A percentile compares a stretch with the other conserved stretches of the same genome.
Conservation (phyloP, 2,113 vertebrate genomes). For the Egretta garzetta region DNA sequence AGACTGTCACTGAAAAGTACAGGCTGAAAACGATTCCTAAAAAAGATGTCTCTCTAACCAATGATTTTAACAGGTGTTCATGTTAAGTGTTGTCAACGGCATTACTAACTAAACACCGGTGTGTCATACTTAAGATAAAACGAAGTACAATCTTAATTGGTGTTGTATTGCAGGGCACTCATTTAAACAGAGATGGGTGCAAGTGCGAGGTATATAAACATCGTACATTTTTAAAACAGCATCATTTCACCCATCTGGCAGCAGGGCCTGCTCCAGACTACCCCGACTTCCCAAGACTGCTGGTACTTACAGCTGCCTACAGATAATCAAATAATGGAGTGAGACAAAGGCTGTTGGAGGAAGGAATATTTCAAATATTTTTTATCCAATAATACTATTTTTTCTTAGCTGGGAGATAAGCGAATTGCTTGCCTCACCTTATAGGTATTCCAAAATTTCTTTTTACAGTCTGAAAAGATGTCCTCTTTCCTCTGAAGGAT, state of each 20-base stretch:
- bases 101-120: background rate
- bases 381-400: background rate
- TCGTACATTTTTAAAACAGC: background rate
- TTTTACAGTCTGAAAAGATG: conserved; percentile 84
- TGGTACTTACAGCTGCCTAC: background rate
- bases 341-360: background rate
- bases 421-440: conserved; percentile 75
- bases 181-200: background rate
- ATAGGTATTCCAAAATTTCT: conserved; percentile 91
- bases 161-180: background rate
- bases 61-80: background rate
- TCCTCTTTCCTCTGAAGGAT: conserved; percentile 87
- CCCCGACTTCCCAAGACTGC: background rate
- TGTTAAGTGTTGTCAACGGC: background rate
- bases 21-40: background rate
- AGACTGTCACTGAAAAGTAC: background rate
- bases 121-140: background rate
- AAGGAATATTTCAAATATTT: background rate
- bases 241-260: background rate
- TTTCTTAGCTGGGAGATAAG: background rate
- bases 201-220: background rate
- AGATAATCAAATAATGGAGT: background rate
- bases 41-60: background rate
- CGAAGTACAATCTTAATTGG: background rate
- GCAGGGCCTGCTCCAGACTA: background rate